These are phyloP conservation scores for Bubalus kerabau DNA, from an alignment of 2,113 vertebrate genomes.

Conservation along the genomic window DNA sequence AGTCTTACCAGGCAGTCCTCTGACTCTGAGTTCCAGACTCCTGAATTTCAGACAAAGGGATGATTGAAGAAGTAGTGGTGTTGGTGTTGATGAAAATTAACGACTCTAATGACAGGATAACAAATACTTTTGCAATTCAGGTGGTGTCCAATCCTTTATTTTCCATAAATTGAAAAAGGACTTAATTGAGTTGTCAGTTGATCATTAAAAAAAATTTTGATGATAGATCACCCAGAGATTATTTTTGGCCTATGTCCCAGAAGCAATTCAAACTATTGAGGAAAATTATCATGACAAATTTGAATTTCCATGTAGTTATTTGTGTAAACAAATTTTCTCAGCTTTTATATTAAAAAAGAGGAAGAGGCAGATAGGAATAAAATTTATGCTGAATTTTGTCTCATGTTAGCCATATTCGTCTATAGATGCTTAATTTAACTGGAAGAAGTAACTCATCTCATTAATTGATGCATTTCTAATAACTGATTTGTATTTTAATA, in stretches of 20 bases:
- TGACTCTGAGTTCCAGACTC: neutral
- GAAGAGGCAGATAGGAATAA: neutral
- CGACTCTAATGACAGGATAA: constrained; percentile 43
- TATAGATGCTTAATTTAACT: neutral
- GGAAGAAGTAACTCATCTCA: neutral
- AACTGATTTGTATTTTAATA: neutral
- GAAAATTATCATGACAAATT: constrained; percentile 25
- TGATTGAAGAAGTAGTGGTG: neutral
- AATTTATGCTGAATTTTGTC: neutral
- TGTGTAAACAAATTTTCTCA: constrained; percentile 18
- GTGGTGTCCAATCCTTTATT: constrained; percentile 41
- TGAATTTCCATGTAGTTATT: constrained; percentile 41
- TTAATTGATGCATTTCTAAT: neutral
- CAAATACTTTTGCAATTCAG: constrained; percentile 40
- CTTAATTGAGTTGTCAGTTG: constrained; percentile 67
- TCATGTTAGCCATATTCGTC: neutral
- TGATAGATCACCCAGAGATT: constrained; percentile 58
- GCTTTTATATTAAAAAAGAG: neutral
- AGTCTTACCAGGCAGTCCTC: neutral
- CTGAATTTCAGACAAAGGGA: neutral
- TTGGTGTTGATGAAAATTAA: constrained; percentile 52
- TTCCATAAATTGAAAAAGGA: constrained; percentile 41
- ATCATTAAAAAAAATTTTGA: constrained; percentile 66
- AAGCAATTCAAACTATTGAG: constrained; percentile 47
- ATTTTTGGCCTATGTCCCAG: constrained; percentile 51